Evolutionary conservation across 2,888 invertebrate species (phyloP).

Genomic region (Therioaphis trifolii): DNA sequence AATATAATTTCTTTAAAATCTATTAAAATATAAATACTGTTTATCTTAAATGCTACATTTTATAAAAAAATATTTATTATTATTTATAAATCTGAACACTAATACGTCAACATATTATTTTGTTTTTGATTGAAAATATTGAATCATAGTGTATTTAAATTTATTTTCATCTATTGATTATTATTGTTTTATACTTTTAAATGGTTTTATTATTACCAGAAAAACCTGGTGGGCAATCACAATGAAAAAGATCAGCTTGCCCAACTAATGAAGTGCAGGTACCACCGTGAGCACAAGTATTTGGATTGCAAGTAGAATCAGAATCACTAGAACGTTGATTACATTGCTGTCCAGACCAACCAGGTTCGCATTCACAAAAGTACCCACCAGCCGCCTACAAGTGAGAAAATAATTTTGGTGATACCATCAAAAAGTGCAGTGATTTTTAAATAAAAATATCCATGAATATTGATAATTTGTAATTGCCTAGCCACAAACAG

Average conservation of each 20-base stretch:
- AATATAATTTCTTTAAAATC: too few relatives aligned
- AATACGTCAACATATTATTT: too few relatives aligned
- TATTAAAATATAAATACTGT: too few relatives aligned
- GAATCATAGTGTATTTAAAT: too few relatives aligned
- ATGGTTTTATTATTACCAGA: conserved; percentile 71
- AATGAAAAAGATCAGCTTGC: conserved; percentile 83
- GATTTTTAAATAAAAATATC: conserved; percentile 18
- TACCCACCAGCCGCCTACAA: conserved; percentile 70
- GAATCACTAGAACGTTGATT: conserved; percentile 67
- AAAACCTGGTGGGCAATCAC: conserved; percentile 92
- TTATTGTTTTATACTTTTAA: neutral
- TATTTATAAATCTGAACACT: too few relatives aligned
- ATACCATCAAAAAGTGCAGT: conserved; percentile 30
- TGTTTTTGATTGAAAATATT: too few relatives aligned
- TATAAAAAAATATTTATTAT: too few relatives aligned
- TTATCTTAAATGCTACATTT: too few relatives aligned
- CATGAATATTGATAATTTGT: neutral
- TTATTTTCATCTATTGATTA: too few relatives aligned
- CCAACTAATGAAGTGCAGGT: conserved; percentile 79
- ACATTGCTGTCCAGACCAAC: conserved; percentile 77
- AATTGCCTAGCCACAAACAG: too few relatives aligned
- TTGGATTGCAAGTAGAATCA: conserved; percentile 56
- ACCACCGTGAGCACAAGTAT: conserved; percentile 80
- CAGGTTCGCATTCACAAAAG: conserved; percentile 78
- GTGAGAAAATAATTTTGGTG: conserved; percentile 52